Percentiles rank a stretch among this genome's conserved stretches.
Evolutionary conservation across 2,113 vertebrate genomes (phyloP).

Genomic region (Cnemophilus loriae): DNA sequence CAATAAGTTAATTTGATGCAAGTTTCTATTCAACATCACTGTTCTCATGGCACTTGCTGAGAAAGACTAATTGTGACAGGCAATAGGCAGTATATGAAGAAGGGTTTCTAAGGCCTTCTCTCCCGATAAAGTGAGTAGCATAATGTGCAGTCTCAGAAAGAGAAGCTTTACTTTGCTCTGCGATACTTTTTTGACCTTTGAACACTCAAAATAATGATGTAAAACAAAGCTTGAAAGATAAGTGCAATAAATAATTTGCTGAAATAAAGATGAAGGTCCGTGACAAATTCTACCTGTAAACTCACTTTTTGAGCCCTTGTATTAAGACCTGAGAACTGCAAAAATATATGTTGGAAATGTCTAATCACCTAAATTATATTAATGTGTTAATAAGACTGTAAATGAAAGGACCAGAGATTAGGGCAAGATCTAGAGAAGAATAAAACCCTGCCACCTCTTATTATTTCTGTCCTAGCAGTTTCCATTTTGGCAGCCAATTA

Average conservation of each 20-base stretch:
- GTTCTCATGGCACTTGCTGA: not conserved
- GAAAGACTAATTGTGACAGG: not conserved
- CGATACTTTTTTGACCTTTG: not conserved
- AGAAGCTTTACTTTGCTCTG: not conserved
- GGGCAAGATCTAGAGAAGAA: not conserved
- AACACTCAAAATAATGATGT: not conserved
- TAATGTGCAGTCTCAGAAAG: not conserved
- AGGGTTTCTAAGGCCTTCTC: not conserved
- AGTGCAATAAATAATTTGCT: not conserved
- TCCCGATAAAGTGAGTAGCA: not conserved
- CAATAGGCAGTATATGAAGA: not conserved
- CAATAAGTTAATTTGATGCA: not conserved
- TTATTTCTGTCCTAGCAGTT: not conserved
- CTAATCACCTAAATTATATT: not conserved
- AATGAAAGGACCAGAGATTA: not conserved
- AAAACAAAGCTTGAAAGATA: not conserved
- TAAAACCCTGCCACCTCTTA: not conserved
- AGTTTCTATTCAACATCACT: not conserved
- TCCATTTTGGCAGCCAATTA: not conserved
- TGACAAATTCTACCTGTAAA: not conserved
- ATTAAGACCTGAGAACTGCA: not conserved
- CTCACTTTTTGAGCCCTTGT: not conserved
- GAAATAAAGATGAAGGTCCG: not conserved
- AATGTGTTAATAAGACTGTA: slow-evolving; percentile 30
- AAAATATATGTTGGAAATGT: not conserved